These are phyloP conservation scores for Agonopterix alstromeriana DNA, from an alignment of 2,888 invertebrate species.

Conservation along the genomic window DNA sequence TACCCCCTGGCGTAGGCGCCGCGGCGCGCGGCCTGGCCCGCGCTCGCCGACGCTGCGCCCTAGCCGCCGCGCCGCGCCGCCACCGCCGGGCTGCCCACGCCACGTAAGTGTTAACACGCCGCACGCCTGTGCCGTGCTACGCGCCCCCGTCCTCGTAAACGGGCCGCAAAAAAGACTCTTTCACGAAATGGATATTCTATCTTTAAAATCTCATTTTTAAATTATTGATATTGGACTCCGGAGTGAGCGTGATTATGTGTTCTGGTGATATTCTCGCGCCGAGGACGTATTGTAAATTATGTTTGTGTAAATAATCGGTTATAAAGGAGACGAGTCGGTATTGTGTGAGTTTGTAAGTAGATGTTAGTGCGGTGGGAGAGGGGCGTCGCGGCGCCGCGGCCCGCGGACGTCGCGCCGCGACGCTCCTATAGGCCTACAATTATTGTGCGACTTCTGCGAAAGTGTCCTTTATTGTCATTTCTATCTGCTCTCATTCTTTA, in stretches of 20 bases:
- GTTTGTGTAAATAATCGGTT: constrained; percentile 59
- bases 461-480: constrained; percentile 60
- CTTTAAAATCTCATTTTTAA: constrained; percentile 40
- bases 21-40: constrained; percentile 43
- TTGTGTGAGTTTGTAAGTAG: constrained; percentile 59
- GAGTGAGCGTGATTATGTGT: constrained; percentile 68
- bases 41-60: constrained; percentile 33
- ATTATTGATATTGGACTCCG: constrained; percentile 60
- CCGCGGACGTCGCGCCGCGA: constrained; percentile 31
- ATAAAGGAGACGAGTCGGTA: constrained; percentile 44
- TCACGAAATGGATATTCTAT: constrained; percentile 12
- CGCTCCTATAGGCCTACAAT: constrained; percentile 61
- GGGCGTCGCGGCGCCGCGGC: constrained; percentile 18
- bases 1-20: constrained; percentile 90
- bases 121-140: constrained; percentile 1
- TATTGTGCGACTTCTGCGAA: constrained; percentile 49
- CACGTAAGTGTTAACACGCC: constrained; percentile 13
- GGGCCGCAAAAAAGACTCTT: too few relatives aligned
- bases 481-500: constrained; percentile 38
- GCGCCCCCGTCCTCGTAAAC: not conserved
- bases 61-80: constrained; percentile 15
- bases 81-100: constrained; percentile 6
- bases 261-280: constrained; percentile 54
- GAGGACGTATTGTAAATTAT: constrained; percentile 35
- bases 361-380: constrained; percentile 43